A percentile compares a stretch with the other conserved stretches of the same genome.
These are phyloP conservation scores for Helarctos malayanus DNA, from an alignment of 2,797 vertebrate genomes.

Conservation along the genomic window DNA sequence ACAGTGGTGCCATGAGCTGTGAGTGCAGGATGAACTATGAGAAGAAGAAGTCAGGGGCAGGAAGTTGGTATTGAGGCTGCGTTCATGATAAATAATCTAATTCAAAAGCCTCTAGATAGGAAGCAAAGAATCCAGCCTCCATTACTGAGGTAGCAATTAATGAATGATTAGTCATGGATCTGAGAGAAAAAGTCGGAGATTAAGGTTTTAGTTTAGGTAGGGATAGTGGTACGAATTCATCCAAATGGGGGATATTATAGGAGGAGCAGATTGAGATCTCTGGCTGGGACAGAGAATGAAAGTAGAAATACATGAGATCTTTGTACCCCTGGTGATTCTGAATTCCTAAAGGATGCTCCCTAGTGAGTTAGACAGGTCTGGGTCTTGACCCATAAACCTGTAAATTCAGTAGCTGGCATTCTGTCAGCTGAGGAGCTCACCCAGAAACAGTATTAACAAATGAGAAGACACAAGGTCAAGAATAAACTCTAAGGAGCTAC, in stretches of 20 bases:
- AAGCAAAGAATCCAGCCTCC: background rate
- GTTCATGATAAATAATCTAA: background rate
- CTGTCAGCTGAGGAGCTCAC: background rate
- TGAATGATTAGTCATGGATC: background rate
- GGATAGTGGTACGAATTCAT: background rate
- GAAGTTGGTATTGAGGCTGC: background rate
- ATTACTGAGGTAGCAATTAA: background rate
- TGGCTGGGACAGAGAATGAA: background rate
- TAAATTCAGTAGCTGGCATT: background rate
- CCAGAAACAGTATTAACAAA: background rate
- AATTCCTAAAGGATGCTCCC: background rate
- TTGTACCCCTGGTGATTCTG: background rate
- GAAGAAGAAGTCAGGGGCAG: background rate
- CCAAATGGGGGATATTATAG: background rate
- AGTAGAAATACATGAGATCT: background rate
- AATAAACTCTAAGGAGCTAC: background rate
- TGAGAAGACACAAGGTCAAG: background rate
- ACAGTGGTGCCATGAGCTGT: background rate
- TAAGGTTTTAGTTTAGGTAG: constrained; percentile 10
- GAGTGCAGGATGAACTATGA: background rate
- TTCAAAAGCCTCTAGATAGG: background rate
- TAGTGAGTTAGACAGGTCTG: background rate
- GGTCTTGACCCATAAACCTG: background rate
- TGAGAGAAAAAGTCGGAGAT: background rate
- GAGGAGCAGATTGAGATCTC: background rate